These are phyloP conservation scores for Pristionchus arcanus DNA, from an alignment of 2,888 invertebrate species.

Conservation along the genomic window DNA sequence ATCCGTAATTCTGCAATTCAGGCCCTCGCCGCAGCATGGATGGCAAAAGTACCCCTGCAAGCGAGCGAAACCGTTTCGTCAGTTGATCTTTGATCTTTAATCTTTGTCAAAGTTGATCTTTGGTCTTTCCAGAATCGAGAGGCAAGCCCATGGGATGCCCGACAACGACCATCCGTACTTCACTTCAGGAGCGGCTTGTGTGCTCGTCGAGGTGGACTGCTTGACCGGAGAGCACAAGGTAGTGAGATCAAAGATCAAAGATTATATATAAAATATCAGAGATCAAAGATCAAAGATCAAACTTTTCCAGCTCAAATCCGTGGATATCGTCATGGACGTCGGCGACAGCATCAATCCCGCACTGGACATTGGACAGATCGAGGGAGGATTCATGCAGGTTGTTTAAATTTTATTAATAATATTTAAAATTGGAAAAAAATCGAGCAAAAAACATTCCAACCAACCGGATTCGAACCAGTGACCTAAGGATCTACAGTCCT, in stretches of 20 bases:
- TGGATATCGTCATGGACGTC: slow-evolving; percentile 96
- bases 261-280: neutral
- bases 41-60: slow-evolving; percentile 61
- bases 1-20: neutral
- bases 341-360: slow-evolving; percentile 96
- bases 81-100: slow-evolving; percentile 45
- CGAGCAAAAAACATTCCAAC: neutral
- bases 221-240: slow-evolving; percentile 93
- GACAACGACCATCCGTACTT: slow-evolving; percentile 83
- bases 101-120: slow-evolving; percentile 54
- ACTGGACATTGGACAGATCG: slow-evolving; percentile 96
- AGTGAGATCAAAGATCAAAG: slow-evolving; percentile 39
- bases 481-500: slow-evolving; percentile 59
- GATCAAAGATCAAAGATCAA: slow-evolving; percentile 10
- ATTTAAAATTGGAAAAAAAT: too few species aligned
- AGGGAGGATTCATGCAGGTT: slow-evolving; percentile 93
- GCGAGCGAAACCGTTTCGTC: slow-evolving; percentile 67
- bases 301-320: slow-evolving; percentile 85
- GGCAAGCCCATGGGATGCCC: slow-evolving; percentile 58
- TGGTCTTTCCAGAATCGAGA: slow-evolving; percentile 59
- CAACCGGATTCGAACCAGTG: slow-evolving; percentile 56
- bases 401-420: too few species aligned
- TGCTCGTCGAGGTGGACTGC: slow-evolving; percentile 93
- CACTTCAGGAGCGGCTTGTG: slow-evolving; percentile 90
- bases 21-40: slow-evolving; percentile 61